Evolutionary conservation across 1,140 invertebrate species (phyloP), one percentile per base, ranked within the genome.

Genomic region (Listronotus oregonensis): DNA sequence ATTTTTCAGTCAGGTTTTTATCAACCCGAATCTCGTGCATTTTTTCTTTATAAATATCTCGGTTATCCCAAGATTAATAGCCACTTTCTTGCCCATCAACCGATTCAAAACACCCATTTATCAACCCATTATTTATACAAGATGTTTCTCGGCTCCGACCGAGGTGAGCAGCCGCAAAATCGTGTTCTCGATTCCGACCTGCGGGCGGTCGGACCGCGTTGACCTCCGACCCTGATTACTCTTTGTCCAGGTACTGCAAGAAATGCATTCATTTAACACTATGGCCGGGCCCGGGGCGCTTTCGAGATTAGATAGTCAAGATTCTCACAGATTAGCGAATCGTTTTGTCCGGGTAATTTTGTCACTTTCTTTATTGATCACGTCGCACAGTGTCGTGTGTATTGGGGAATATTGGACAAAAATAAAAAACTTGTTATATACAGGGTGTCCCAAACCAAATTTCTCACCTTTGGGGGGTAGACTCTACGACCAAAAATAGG

Each of bases 111-210:
- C 32, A 47, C 46, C 58, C 47, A 61, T 61, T 61, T 61, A 61
- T 61, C 58, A 61, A 47, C n/a, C 58, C 58, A 51, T 61, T 61
- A 61, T 61, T 61, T 61, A 61, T 61, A 61, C 58, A 61, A 61
- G 58, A 61, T 61, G 58, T 61, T 61, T 61, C 58, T 61, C 47
- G 32, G 34, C 34, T 37, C 34, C 2, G 34, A 10, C 34, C 34
- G 34, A 43, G 58, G 32, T 51, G 58, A 51, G 57, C 17, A 59
- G 57, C 57, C 57, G 57, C 43, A 47, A 47, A 61, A 51, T 61
- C 58, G 58, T 61, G 58, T 61, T 61, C 40, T 61, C 47, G 46
- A 61, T 61, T 37, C 34, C 58, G 40, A 61, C 34, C 58, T 61
- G 49, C 58, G 58, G 58, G 58, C 58, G 58, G 58, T 61, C 58